Conservation (phyloP, 2,888 invertebrate genomes). For the Zeuzera pyrina region DNA sequence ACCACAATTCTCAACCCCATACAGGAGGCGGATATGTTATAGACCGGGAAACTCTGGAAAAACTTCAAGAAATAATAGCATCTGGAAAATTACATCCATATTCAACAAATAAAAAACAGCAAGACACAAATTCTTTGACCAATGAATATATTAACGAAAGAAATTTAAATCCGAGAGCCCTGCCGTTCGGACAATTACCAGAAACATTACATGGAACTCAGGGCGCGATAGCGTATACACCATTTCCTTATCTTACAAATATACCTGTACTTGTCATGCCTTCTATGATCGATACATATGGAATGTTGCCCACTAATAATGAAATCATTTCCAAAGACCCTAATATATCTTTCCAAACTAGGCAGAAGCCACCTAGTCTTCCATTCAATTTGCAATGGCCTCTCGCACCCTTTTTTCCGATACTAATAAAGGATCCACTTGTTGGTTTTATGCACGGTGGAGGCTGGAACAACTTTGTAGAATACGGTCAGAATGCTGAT, state of each 20-base stretch:
- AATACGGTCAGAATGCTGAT: conserved; percentile 73
- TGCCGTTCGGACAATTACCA: conserved; percentile 13
- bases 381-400: conserved; percentile 61
- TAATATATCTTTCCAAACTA: conserved; percentile 30
- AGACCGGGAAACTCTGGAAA: conserved; percentile 46
- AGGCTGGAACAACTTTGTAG: conserved; percentile 68
- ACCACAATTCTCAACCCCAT: conserved; percentile 32
- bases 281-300: conserved; percentile 21
- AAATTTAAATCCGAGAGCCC: conserved; percentile 20
- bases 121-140: conserved; percentile 24
- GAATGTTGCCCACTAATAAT: conserved; percentile 16
- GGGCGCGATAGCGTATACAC: conserved; percentile 3
- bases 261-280: conserved; percentile 47
- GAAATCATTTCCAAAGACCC: conserved; percentile 24
- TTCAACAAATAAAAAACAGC: conserved; percentile 20
- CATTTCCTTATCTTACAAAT: conserved; percentile 39
- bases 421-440: conserved; percentile 72
- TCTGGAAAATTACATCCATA: conserved; percentile 38
- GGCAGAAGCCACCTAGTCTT: conserved; percentile 30
- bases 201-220: conserved; percentile 6
- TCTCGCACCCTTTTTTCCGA: conserved; percentile 66
- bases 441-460: conserved; percentile 61
- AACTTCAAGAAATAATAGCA: conserved; percentile 50
- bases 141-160: conserved; percentile 19
- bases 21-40: conserved; percentile 33